Conservation (phyloP, 2,113 vertebrate species). For the Danio rerio region DNA sequence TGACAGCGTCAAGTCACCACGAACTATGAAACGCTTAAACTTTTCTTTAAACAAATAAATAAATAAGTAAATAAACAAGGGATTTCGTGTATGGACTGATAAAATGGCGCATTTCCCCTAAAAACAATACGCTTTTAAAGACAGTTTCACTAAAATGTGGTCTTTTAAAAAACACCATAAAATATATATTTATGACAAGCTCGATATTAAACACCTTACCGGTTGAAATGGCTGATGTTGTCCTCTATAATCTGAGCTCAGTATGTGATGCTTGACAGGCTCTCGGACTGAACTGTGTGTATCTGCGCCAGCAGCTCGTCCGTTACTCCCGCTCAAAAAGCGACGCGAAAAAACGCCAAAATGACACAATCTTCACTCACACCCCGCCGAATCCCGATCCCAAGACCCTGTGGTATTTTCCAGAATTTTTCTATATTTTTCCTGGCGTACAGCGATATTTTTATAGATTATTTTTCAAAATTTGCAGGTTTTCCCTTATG, state of each 20-base stretch:
- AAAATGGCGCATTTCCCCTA: conserved; percentile 49
- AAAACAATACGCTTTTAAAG: not conserved
- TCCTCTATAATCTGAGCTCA: not conserved
- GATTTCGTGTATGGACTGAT: conserved; percentile 10
- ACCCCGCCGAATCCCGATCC: not conserved
- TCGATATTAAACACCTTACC: conserved; percentile 40
- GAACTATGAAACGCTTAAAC: too few species aligned
- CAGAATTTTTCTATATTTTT: conserved; percentile 53
- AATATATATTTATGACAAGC: not conserved
- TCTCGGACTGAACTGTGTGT: conserved; percentile 26
- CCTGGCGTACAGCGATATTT: conserved; percentile 19
- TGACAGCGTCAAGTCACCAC: not conserved
- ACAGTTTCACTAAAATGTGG: not conserved
- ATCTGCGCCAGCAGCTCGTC: conserved; percentile 52
- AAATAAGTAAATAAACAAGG: not conserved
- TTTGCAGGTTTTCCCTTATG: conserved; percentile 36
- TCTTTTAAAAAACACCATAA: not conserved
- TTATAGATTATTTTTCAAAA: conserved; percentile 47
- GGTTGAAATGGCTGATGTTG: not conserved
- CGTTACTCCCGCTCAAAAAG: conserved; percentile 62
- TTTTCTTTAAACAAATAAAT: too few species aligned
- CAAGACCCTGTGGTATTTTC: conserved; percentile 30
- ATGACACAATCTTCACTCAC: not conserved
- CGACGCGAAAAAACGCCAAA: conserved; percentile 46
- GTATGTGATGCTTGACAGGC: not conserved